phyloP scores from a whole-genome alignment of 2,113 vertebrate genomes.

The chimpanzee (Pan troglodytes) region NHGRI_mPanTro3-v2.1_pri NC_072414.2:66881001-66881500 shows the following conservation, averaged over 20 bases:
- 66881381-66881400: not conserved
- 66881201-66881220: not conserved
- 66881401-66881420: conserved; percentile 10
- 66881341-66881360: not conserved
- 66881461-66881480: conserved; percentile 69
- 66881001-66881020: not conserved
- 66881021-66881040: not conserved
- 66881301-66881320: not conserved
- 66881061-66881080: not conserved
- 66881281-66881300: not conserved
- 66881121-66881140: not conserved
- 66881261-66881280: not conserved
- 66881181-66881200: not conserved
- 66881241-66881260: not conserved
- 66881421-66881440: conserved; percentile 79
- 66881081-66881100: not conserved
- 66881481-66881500: conserved; percentile 84
- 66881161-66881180: not conserved
- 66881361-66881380: not conserved
- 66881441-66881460: conserved; percentile 86
- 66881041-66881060: not conserved
- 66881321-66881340: not conserved
- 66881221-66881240: not conserved
- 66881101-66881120: not conserved
- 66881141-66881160: not conserved